Percentiles rank a stretch among this genome's conserved stretches.
Evolutionary conservation across 2,888 invertebrate species (phyloP).

Genomic region (Pogonocherus hispidulus): DNA sequence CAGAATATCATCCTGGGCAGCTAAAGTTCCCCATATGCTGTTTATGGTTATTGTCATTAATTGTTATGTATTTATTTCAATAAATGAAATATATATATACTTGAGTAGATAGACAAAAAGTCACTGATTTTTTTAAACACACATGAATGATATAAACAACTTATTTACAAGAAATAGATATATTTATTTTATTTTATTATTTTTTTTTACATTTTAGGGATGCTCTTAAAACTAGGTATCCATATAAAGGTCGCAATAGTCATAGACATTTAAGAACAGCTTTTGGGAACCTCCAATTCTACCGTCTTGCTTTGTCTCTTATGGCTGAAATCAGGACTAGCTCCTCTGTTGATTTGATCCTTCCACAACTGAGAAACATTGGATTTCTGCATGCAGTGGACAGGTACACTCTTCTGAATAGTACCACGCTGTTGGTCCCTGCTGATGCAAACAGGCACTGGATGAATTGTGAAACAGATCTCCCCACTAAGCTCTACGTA

Average conservation of each 20-base stretch:
- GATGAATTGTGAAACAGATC: slow-evolving; percentile 75
- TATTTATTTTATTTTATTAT: slow-evolving; percentile 29
- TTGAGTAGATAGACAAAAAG: too few species aligned
- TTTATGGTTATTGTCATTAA: too few species aligned
- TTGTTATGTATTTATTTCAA: too few species aligned
- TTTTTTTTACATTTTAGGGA: slow-evolving; percentile 57
- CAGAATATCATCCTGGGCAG: too few species aligned
- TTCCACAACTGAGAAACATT: slow-evolving; percentile 60
- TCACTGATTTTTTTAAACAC: too few species aligned
- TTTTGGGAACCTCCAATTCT: slow-evolving; percentile 64
- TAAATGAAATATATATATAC: too few species aligned
- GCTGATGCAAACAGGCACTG: slow-evolving; percentile 72
- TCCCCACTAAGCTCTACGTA: slow-evolving; percentile 70
- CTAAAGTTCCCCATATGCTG: too few species aligned
- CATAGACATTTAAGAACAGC: slow-evolving; percentile 63
- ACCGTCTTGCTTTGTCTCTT: slow-evolving; percentile 64
- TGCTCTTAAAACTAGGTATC: slow-evolving; percentile 48
- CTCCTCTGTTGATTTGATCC: slow-evolving; percentile 68
- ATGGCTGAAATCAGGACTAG: slow-evolving; percentile 69
- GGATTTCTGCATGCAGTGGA: slow-evolving; percentile 66
- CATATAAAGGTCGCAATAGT: slow-evolving; percentile 13
- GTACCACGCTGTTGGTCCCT: slow-evolving; percentile 61
- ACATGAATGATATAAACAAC: too few species aligned
- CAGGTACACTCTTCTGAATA: slow-evolving; percentile 69
- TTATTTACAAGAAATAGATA: too few species aligned